These are phyloP conservation scores for Bubo blakistoni DNA, from an alignment of 2,113 vertebrate species.

Conservation along the genomic window DNA sequence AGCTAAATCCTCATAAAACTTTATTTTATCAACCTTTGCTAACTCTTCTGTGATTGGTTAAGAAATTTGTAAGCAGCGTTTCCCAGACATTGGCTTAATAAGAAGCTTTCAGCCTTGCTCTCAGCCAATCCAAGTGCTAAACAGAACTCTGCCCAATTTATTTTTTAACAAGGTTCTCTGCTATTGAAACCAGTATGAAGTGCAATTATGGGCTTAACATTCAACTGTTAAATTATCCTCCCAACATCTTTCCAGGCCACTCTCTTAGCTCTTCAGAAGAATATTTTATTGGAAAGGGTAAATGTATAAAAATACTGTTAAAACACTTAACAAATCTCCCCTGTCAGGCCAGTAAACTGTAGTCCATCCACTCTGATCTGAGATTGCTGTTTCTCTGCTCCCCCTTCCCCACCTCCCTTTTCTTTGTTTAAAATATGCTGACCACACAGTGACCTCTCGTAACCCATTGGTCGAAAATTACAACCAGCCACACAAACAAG, in stretches of 20 bases:
- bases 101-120: constrained; percentile 1
- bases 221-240: constrained; percentile 68
- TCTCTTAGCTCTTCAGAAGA: constrained; percentile 47
- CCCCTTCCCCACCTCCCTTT: constrained; percentile 49
- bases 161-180: constrained; percentile 69
- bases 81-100: neutral
- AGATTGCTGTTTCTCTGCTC: constrained; percentile 60
- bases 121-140: constrained; percentile 32
- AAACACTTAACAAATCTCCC: constrained; percentile 73
- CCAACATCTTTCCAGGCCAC: constrained; percentile 55
- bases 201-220: constrained; percentile 68
- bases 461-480: constrained; percentile 87
- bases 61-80: neutral
- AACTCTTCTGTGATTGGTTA: neutral
- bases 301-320: constrained; percentile 72
- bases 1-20: constrained; percentile 16
- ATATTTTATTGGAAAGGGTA: constrained; percentile 71
- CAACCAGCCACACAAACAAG: constrained; percentile 91
- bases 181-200: constrained; percentile 58
- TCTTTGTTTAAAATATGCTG: constrained; percentile 86
- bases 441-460: constrained; percentile 81
- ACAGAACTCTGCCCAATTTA: constrained; percentile 46
- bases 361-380: constrained; percentile 60
- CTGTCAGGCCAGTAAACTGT: constrained; percentile 68
- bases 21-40: neutral